phyloP scores from a whole-genome alignment of 2,888 invertebrate species.

The Ptychoptera contaminata region DNA sequence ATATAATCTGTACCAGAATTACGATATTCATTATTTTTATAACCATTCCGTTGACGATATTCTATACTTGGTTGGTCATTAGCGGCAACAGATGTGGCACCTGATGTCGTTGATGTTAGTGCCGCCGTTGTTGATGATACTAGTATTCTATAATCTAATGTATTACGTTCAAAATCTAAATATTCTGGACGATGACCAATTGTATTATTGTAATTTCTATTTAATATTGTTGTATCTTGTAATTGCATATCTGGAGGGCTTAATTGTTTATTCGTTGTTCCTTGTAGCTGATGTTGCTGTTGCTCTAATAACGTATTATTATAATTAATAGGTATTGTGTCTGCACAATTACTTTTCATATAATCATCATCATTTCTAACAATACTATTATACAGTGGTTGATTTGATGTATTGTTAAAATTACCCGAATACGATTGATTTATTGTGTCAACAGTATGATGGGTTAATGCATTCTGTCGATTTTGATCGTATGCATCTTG shows the following conservation, averaged over 20 bases:
- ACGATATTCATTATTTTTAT: constrained; percentile 4
- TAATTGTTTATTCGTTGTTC: not conserved
- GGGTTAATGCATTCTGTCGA: constrained; percentile 27
- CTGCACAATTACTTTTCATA: not conserved
- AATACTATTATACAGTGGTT: not conserved
- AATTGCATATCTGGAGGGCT: constrained; percentile 2
- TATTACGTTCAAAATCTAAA: constrained; percentile 9
- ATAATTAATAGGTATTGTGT: too few species aligned
- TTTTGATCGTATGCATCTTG: constrained; percentile 1
- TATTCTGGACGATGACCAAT: constrained; percentile 6
- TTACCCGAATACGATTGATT: constrained; percentile 10
- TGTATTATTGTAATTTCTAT: not conserved
- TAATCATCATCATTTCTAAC: not conserved
- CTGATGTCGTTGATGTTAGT: not conserved
- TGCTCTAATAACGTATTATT: constrained; percentile 1
- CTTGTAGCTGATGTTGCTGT: constrained; percentile 1
- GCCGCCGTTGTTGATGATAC: not conserved
- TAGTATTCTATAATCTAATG: constrained; percentile 8
- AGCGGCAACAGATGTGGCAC: not conserved
- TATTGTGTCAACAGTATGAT: constrained; percentile 21
- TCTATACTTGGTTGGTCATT: not conserved
- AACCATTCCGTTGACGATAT: not conserved
- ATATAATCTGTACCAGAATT: constrained; percentile 7
- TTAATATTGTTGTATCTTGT: constrained; percentile 1
- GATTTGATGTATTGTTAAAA: not conserved